Conservation (phyloP, 2,888 invertebrate genomes). For the Diarsia dahlii region DNA sequence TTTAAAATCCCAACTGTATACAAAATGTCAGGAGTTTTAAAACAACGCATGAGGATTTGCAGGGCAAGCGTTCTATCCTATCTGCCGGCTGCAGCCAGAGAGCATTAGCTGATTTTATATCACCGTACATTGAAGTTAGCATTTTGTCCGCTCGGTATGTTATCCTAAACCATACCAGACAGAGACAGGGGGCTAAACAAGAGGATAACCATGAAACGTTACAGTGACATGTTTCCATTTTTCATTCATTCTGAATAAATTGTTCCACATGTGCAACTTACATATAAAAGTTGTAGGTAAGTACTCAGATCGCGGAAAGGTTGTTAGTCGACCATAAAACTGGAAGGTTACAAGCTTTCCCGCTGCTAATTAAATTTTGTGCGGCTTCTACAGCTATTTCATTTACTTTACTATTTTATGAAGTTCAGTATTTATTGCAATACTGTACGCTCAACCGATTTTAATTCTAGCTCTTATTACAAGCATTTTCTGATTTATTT, state of each 20-base stretch:
- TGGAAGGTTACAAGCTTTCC: constrained; percentile 55
- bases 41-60: constrained; percentile 26
- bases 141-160: constrained; percentile 1
- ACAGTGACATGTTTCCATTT: constrained; percentile 42
- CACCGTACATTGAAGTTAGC: constrained; percentile 18
- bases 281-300: constrained; percentile 31
- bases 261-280: constrained; percentile 21
- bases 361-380: constrained; percentile 66
- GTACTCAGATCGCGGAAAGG: constrained; percentile 33
- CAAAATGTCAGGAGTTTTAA: constrained; percentile 44
- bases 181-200: constrained; percentile 21
- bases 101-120: constrained; percentile 27
- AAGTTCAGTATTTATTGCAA: constrained; percentile 49
- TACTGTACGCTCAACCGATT: constrained; percentile 9
- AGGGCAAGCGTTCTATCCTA: constrained; percentile 16
- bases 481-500: not conserved
- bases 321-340: constrained; percentile 57
- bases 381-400: constrained; percentile 44
- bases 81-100: constrained; percentile 29
- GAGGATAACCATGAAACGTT: constrained; percentile 19
- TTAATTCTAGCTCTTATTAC: constrained; percentile 3
- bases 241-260: constrained; percentile 35
- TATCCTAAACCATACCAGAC: constrained; percentile 5
- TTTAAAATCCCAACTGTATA: constrained; percentile 22
- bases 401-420: constrained; percentile 42